Conservation (phyloP, 2,888 invertebrate species). For the Smittia aterrima region DNA sequence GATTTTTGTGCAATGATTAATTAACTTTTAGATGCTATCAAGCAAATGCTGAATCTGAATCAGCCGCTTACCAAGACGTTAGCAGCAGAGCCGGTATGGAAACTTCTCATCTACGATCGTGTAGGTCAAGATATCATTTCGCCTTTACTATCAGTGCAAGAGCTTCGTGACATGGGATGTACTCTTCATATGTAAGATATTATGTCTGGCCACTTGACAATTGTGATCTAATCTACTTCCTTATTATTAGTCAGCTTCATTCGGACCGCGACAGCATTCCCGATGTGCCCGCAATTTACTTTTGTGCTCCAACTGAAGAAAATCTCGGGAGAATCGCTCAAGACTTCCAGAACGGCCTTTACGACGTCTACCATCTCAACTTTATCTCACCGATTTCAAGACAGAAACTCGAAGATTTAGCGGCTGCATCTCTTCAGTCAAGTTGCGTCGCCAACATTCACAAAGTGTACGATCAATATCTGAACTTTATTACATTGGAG, state of each 20-base stretch:
- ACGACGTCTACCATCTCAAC: conserved; percentile 94
- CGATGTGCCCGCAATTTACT: conserved; percentile 98
- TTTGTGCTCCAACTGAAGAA: conserved; percentile 93
- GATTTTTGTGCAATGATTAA: not conserved
- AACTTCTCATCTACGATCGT: conserved; percentile 92
- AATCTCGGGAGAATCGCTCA: conserved; percentile 92
- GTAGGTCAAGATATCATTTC: conserved; percentile 98
- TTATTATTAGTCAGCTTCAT: conserved; percentile 68
- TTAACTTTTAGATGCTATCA: conserved; percentile 75
- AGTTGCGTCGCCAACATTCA: conserved; percentile 89
- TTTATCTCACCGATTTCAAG: conserved; percentile 94
- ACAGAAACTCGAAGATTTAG: conserved; percentile 92
- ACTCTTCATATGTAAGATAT: conserved; percentile 90
- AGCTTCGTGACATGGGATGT: conserved; percentile 91
- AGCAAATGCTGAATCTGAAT: conserved; percentile 94
- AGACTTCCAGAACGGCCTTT: conserved; percentile 82
- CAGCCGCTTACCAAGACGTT: conserved; percentile 71
- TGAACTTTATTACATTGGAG: conserved; percentile 97
- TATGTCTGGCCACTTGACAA: conserved; percentile 32
- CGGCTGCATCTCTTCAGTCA: conserved; percentile 85
- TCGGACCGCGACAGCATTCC: conserved; percentile 90
- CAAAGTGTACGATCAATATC: conserved; percentile 96
- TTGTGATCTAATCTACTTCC: not conserved
- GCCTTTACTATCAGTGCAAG: conserved; percentile 92
- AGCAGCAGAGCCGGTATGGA: conserved; percentile 89